Conservation (phyloP, 2,888 invertebrate species). For the Cryptocephalus moraei region DNA sequence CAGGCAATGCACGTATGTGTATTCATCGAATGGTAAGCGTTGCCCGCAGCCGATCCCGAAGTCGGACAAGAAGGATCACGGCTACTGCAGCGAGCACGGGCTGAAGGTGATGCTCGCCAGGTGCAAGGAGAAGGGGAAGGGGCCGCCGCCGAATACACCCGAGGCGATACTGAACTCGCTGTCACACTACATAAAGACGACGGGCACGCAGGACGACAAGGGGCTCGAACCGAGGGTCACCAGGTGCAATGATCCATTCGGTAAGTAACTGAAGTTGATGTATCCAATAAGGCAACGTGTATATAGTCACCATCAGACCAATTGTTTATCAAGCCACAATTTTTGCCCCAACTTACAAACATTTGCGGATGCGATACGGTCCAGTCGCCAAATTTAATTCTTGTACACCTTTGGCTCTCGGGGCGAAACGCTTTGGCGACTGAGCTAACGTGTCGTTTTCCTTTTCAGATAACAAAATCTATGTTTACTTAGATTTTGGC, state of each 20-base stretch:
- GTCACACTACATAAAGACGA: slow-evolving; percentile 49
- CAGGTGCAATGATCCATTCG: slow-evolving; percentile 46
- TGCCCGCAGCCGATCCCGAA: slow-evolving; percentile 72
- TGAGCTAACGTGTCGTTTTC: too few relatives aligned
- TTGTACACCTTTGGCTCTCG: too few relatives aligned
- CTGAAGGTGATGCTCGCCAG: slow-evolving; percentile 53
- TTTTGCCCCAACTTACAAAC: too few relatives aligned
- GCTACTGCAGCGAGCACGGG: slow-evolving; percentile 61
- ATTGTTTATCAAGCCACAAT: too few relatives aligned
- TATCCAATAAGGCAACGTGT: too few relatives aligned
- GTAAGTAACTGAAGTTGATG: slow-evolving; percentile 30
- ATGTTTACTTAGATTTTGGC: not conserved
- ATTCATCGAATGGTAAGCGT: slow-evolving; percentile 56
- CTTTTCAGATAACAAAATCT: not conserved
- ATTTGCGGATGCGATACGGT: too few relatives aligned
- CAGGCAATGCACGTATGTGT: slow-evolving; percentile 65
- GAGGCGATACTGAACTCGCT: slow-evolving; percentile 56
- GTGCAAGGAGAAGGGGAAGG: slow-evolving; percentile 50
- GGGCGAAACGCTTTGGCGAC: too few relatives aligned
- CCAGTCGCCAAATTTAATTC: too few relatives aligned
- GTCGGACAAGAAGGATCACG: slow-evolving; percentile 57
- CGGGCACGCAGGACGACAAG: slow-evolving; percentile 13
- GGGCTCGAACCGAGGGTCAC: slow-evolving; percentile 34
- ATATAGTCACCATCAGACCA: too few relatives aligned
- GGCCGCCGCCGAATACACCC: slow-evolving; percentile 53